phyloP scores from a whole-genome alignment of 2,888 invertebrate species.

The Hermaeophaga mercurialis region DNA sequence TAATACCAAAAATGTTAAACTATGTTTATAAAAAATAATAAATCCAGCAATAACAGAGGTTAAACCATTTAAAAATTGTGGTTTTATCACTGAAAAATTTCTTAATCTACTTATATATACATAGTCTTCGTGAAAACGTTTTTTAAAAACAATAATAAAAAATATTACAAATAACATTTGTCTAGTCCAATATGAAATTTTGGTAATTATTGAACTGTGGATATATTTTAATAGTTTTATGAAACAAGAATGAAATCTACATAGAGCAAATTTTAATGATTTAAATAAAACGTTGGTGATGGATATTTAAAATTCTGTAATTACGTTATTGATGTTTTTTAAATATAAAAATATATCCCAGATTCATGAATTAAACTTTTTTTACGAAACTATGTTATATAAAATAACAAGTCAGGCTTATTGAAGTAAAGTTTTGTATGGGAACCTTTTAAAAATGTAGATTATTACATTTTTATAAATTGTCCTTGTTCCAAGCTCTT shows the following conservation, averaged over 20 bases:
- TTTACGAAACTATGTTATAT: slow-evolving; percentile 1
- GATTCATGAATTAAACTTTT: neutral
- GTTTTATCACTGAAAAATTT: slow-evolving; percentile 8
- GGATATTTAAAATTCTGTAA: too few relatives aligned
- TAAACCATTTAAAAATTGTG: neutral
- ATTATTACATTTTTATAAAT: neutral
- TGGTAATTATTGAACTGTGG: too few relatives aligned
- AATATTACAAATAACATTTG: too few relatives aligned
- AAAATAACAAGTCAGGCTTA: slow-evolving; percentile 2
- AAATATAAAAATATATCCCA: too few relatives aligned
- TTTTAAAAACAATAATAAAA: too few relatives aligned
- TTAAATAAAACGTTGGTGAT: too few relatives aligned
- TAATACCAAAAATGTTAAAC: slow-evolving; percentile 9
- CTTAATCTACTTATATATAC: slow-evolving; percentile 5
- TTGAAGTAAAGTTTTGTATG: neutral
- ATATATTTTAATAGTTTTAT: too few relatives aligned
- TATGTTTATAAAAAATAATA: slow-evolving; percentile 17
- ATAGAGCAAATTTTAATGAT: too few relatives aligned
- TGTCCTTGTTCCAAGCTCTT: too few relatives aligned
- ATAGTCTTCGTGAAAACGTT: slow-evolving; percentile 2
- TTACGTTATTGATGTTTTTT: too few relatives aligned
- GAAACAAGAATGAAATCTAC: too few relatives aligned
- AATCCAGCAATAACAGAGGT: slow-evolving; percentile 11
- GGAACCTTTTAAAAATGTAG: neutral
- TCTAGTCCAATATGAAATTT: too few relatives aligned